Evolutionary conservation across 1,140 invertebrate genomes (phyloP).

Genomic region (Propsilocerus akamusi): DNA sequence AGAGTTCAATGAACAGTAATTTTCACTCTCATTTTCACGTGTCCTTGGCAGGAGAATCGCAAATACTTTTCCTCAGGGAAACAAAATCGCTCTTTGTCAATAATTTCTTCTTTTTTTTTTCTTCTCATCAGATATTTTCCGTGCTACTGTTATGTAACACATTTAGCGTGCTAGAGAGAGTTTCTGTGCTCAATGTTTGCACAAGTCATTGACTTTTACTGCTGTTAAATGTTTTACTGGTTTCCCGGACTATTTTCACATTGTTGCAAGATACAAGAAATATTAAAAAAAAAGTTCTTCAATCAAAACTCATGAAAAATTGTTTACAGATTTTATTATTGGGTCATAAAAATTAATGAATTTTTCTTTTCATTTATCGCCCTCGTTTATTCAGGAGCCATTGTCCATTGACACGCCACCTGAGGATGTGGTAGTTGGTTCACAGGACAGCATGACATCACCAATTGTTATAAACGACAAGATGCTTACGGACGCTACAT

Average conservation of each 20-base stretch:
- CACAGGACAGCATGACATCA: not conserved
- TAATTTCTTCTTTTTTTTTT: too few species aligned
- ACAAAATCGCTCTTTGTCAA: too few species aligned
- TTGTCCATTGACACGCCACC: not conserved
- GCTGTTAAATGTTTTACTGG: not conserved
- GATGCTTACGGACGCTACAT: too few species aligned
- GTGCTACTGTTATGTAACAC: too few species aligned
- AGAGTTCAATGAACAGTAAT: too few species aligned
- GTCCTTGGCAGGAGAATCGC: too few species aligned
- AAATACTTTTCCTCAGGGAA: too few species aligned
- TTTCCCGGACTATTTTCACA: not conserved
- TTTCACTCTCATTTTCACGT: too few species aligned
- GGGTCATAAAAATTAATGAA: not conserved
- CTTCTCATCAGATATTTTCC: too few species aligned
- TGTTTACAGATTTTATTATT: not conserved
- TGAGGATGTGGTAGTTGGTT: not conserved
- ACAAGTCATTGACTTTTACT: too few species aligned
- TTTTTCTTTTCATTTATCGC: not conserved
- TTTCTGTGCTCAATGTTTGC: too few species aligned
- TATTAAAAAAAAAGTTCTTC: not conserved
- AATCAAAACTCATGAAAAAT: not conserved
- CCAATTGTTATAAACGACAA: not conserved
- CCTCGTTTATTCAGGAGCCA: not conserved
- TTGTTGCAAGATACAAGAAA: not conserved
- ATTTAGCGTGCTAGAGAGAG: too few species aligned